phyloP scores from a whole-genome alignment of 2,113 vertebrate species.

The Pandion haliaetus region DNA sequence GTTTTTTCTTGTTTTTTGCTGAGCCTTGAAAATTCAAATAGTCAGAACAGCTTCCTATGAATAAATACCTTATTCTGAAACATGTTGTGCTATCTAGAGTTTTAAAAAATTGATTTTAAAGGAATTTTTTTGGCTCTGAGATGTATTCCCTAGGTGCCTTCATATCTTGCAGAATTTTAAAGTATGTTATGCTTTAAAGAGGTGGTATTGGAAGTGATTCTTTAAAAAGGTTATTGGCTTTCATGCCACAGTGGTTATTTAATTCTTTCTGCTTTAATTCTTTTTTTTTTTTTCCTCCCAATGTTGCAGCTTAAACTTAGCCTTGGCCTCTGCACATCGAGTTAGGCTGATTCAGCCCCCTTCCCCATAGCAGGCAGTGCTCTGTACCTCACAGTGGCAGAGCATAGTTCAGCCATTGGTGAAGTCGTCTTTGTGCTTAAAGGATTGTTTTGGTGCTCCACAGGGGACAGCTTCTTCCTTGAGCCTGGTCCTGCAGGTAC shows the following conservation, averaged over 20 bases:
- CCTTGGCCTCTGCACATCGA: background rate
- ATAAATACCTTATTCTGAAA: background rate
- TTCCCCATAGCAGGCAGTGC: accelerated
- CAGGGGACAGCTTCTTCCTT: background rate
- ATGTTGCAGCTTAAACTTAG: background rate
- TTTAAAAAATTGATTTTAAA: background rate
- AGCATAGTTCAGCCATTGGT: background rate
- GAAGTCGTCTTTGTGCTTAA: background rate
- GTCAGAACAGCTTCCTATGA: background rate
- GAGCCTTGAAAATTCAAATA: background rate
- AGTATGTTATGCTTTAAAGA: background rate
- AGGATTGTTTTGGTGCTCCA: background rate
- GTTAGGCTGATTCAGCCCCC: background rate
- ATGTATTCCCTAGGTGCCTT: background rate
- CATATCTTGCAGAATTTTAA: background rate
- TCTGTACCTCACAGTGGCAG: background rate
- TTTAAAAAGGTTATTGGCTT: background rate
- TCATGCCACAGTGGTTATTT: background rate
- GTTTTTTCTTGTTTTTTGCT: background rate
- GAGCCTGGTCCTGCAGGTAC: background rate
- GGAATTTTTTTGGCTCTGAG: background rate
- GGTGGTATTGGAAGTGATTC: background rate
- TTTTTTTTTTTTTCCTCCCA: background rate
- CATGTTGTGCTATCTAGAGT: background rate
- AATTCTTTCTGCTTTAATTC: background rate